phyloP scores from a whole-genome alignment of 2,113 vertebrate genomes.

The Strigops habroptila region DNA sequence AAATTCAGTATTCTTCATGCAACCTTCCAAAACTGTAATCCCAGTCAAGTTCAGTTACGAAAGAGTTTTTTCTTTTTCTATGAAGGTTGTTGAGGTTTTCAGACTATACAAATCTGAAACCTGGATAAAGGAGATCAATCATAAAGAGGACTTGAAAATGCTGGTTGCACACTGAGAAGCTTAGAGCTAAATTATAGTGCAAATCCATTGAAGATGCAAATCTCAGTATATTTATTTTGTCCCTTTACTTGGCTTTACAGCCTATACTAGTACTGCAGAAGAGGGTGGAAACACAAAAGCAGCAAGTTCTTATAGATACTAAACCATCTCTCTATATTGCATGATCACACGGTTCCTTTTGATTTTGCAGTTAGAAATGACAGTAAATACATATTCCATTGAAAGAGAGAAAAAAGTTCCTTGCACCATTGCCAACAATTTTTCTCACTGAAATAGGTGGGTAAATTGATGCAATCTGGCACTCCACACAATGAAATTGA shows the following conservation, averaged over 20 bases:
- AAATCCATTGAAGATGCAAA: background rate
- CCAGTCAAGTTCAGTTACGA: background rate
- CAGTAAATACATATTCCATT: background rate
- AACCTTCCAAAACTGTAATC: background rate
- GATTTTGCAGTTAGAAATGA: background rate
- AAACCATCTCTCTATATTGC: fast-evolving
- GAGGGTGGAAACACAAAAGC: background rate
- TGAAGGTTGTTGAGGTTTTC: background rate
- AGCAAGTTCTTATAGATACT: background rate
- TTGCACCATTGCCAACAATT: background rate
- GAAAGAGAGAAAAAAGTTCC: background rate
- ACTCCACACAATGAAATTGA: background rate
- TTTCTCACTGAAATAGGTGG: background rate
- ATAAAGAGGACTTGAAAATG: background rate
- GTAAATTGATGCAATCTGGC: background rate
- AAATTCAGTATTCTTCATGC: background rate
- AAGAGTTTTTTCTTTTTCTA: background rate
- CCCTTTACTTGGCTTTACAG: background rate
- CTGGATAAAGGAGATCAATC: background rate
- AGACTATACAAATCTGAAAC: background rate
- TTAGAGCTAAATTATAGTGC: background rate
- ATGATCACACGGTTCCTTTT: background rate
- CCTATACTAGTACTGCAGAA: background rate
- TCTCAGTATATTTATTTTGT: background rate
- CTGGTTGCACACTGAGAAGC: background rate